These are phyloP conservation scores for Rhodeus uyekii DNA, from an alignment of 2,797 vertebrate genomes.

Conservation along the genomic window DNA sequence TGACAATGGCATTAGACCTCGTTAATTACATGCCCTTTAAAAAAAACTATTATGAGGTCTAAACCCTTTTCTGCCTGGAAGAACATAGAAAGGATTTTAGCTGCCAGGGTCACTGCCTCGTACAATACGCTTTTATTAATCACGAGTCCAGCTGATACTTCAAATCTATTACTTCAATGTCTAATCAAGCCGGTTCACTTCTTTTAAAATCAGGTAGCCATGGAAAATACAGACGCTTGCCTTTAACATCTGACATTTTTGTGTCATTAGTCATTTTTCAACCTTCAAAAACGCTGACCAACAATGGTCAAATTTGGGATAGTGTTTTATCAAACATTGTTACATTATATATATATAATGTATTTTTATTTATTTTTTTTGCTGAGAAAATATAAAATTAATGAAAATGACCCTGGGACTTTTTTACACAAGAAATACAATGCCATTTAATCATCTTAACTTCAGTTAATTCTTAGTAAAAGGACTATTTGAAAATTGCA, in stretches of 20 bases:
- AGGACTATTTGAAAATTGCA: not conserved
- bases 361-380: no score
- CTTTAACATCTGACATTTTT: not conserved
- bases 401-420: not conserved
- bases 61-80: conserved; percentile 41
- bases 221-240: not conserved
- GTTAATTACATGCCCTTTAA: conserved; percentile 57
- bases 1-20: conserved; percentile 58
- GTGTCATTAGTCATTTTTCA: not conserved
- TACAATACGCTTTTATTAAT: conserved; percentile 44
- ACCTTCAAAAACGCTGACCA: not conserved
- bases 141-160: conserved; percentile 41
- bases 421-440: not conserved
- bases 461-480: not conserved
- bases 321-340: not conserved
- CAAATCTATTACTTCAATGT: conserved; percentile 19
- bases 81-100: conserved; percentile 39
- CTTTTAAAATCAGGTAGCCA: conserved; percentile 29
- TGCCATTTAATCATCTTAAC: not conserved
- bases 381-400: not conserved
- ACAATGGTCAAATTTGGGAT: not conserved
- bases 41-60: conserved; percentile 37
- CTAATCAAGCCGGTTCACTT: conserved; percentile 50
- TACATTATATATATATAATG: no score
- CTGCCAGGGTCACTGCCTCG: conserved; percentile 27